These are phyloP conservation scores for Tanypteryx hageni DNA, from an alignment of 2,888 invertebrate species.

Conservation along the genomic window DNA sequence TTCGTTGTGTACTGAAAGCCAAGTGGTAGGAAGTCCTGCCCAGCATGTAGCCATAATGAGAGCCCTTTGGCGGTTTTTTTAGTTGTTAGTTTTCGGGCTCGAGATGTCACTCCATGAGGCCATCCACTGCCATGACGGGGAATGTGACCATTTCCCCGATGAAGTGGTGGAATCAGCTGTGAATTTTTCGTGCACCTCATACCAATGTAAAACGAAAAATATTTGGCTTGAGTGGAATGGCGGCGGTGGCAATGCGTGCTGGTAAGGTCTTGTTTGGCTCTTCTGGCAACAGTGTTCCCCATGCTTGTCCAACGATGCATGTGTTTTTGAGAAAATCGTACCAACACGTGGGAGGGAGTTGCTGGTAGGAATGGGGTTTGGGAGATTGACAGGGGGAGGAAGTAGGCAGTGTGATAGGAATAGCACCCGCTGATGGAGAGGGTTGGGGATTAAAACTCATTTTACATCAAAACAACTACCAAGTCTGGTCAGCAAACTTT, in stretches of 20 bases:
- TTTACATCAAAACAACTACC: slow-evolving; percentile 62
- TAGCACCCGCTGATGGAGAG: slow-evolving; percentile 31
- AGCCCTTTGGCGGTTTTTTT: slow-evolving; percentile 61
- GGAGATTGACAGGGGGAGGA: slow-evolving; percentile 15
- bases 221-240: slow-evolving; percentile 58
- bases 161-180: slow-evolving; percentile 62
- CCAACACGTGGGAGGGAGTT: slow-evolving; percentile 65
- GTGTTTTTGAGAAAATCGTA: slow-evolving; percentile 64
- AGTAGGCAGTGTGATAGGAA: slow-evolving; percentile 39
- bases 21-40: slow-evolving; percentile 59
- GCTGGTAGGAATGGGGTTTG: slow-evolving; percentile 33
- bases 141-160: slow-evolving; percentile 60
- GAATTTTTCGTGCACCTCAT: slow-evolving; percentile 61
- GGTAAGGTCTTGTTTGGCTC: slow-evolving; percentile 64
- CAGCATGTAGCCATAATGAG: slow-evolving; percentile 61
- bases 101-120: slow-evolving; percentile 63
- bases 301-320: slow-evolving; percentile 66
- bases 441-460: slow-evolving; percentile 60
- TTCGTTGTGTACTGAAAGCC: slow-evolving; percentile 60
- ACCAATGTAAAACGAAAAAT: slow-evolving; percentile 56
- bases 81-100: slow-evolving; percentile 61
- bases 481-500: slow-evolving; percentile 51
- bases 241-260: slow-evolving; percentile 64
- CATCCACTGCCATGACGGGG: slow-evolving; percentile 62
- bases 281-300: slow-evolving; percentile 65